Base-by-base conservation (phyloP, 2,797 vertebrate species). In the Danionella dracula region DNA sequence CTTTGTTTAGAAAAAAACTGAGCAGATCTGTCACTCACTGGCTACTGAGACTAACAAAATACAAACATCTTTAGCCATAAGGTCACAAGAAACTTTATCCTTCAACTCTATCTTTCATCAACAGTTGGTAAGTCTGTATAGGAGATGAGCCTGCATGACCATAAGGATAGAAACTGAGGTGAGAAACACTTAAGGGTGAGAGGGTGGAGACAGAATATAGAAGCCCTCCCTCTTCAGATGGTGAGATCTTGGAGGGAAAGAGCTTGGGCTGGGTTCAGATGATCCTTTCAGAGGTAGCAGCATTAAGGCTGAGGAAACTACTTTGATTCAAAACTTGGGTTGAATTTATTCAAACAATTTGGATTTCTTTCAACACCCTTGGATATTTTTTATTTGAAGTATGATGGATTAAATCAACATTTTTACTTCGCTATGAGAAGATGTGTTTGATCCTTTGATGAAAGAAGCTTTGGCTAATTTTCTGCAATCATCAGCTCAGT, bases 181-280 rank as follows among this genome's bases (percentile, higher is more conserved):
- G 54, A 68, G 75, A 82, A 80, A 77, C 72, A 73, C 31, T 65
- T 15, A 16, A 71, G 72, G 80, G 82, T 80, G 83, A 50, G 75
- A 79, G 74, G 79, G 80, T 63, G 75, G 80, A 76, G 75, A 77
- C 67, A 73, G 66, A 13, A 46, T 16, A 62, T 75, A 75, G 53
- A 73, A 81, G 80, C 82, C 85, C 85, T 80, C 85, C 85, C 84
- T 85, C 76, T 66, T 63, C 61, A 42, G 71, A 42, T 61, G 58
- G 21, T 75, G 71, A 71, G 80, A 75, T 77, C 74, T 74, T 68
- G 40, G 40, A 57, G 62, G 68, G 76, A 66, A 59, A 12, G 37
- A 54, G 50, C 68, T 45, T 59, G 20, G 23, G 60, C 71, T 62
- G 34, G 40, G 54, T 71, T 75, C 65, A 75, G 56, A 75, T 72